Evolutionary conservation across 2,113 vertebrate genomes (phyloP).

Genomic region (Ahaetulla prasina): DNA sequence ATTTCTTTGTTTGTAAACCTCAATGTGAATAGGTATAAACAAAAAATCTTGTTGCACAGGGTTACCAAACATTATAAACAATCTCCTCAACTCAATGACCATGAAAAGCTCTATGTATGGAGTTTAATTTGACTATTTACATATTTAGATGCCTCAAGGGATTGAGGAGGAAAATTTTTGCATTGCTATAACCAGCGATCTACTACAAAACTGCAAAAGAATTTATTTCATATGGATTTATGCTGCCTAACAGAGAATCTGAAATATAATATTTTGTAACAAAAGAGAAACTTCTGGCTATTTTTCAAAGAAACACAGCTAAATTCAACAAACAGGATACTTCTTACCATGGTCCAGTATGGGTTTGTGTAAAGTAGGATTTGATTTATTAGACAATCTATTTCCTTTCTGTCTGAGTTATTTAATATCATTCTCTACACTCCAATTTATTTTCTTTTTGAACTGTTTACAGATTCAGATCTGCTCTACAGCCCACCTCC

Average conservation of each 20-base stretch:
- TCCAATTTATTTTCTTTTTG: conserved; percentile 21
- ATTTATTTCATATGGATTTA: conserved; percentile 24
- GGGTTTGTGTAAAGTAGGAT: conserved; percentile 43
- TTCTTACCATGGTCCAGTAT: conserved; percentile 38
- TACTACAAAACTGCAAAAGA: conserved; percentile 3
- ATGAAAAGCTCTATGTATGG: background rate
- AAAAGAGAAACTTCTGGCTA: conserved; percentile 17
- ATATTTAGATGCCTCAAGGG: background rate
- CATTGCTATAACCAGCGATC: conserved; percentile 8
- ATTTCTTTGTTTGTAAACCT: background rate
- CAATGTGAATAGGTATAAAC: background rate
- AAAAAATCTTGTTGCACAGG: background rate
- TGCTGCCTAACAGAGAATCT: conserved; percentile 22
- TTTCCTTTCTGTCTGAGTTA: conserved; percentile 40
- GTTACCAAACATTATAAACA: background rate
- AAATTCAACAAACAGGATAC: conserved; percentile 48
- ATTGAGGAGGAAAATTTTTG: background rate
- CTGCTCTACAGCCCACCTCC: background rate
- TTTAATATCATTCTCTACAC: conserved; percentile 39
- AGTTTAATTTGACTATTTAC: background rate
- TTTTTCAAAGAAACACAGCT: conserved; percentile 42
- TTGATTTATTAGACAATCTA: conserved; percentile 44
- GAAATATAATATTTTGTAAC: conserved; percentile 42
- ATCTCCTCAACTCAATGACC: background rate
- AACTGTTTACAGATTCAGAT: conserved; percentile 15